These are phyloP conservation scores for Eupithecia exiguata DNA, from an alignment of 2,888 invertebrate genomes.

Conservation along the genomic window DNA sequence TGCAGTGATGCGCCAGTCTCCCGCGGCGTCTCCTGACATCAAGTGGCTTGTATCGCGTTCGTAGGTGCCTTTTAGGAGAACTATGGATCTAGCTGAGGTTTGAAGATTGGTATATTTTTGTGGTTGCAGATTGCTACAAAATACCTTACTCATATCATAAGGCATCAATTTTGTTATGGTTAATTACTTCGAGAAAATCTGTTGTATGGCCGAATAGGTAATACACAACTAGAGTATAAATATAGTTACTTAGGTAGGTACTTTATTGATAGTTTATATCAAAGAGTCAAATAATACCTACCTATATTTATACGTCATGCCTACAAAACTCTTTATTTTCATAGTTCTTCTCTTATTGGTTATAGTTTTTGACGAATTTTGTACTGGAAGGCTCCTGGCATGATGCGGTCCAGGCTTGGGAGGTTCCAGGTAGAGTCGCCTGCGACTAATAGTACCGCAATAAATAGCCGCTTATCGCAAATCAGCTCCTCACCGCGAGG, in stretches of 20 bases:
- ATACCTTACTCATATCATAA: not conserved
- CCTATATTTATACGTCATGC: not conserved
- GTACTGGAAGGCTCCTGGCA: not conserved
- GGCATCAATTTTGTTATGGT: not conserved
- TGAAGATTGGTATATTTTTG: not conserved
- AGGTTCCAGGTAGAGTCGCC: conserved; percentile 52
- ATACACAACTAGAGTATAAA: not conserved
- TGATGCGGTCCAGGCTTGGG: not conserved
- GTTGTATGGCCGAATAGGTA: not conserved
- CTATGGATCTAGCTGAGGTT: conserved; percentile 4
- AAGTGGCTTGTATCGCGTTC: conserved; percentile 45
- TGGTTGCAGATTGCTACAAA: not conserved
- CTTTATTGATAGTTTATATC: not conserved
- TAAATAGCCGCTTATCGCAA: conserved; percentile 83
- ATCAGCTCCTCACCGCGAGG: conserved; percentile 78
- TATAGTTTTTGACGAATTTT: not conserved
- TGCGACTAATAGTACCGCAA: conserved; percentile 77
- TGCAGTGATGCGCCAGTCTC: conserved; percentile 63
- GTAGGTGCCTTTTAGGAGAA: conserved; percentile 12
- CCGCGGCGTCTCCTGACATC: conserved; percentile 55
- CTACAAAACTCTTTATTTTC: not conserved
- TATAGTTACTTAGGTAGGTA: not conserved
- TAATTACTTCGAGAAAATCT: not conserved
- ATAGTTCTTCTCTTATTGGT: too few species aligned
- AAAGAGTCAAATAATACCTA: not conserved